A percentile compares a stretch with the other conserved stretches of the same genome.
These are phyloP conservation scores for Caenorhabditis drosophilae DNA, from an alignment of 2,888 invertebrate species.

Conservation along the genomic window DNA sequence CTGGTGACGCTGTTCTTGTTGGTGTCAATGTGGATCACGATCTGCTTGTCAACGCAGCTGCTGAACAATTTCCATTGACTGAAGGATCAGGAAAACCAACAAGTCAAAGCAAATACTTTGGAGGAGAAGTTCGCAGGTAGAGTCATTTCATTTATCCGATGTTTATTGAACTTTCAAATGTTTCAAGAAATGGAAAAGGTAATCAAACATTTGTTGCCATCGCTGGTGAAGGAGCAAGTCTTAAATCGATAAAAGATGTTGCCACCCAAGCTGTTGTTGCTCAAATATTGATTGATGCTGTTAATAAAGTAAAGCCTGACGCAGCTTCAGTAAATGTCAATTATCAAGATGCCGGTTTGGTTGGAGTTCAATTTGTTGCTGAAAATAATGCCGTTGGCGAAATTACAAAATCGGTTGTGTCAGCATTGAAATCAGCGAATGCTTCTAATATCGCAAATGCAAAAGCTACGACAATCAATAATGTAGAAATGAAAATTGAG, in stretches of 20 bases:
- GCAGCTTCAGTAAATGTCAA: slow-evolving; percentile 51
- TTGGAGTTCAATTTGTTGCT: slow-evolving; percentile 43
- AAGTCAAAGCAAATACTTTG: slow-evolving; percentile 49
- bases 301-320: slow-evolving; percentile 40
- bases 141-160: slow-evolving; percentile 4
- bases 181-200: slow-evolving; percentile 21
- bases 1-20: slow-evolving; percentile 79
- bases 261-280: slow-evolving; percentile 60
- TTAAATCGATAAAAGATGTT: slow-evolving; percentile 53
- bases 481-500: slow-evolving; percentile 6
- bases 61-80: slow-evolving; percentile 56
- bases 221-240: slow-evolving; percentile 58
- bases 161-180: not conserved
- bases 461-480: slow-evolving; percentile 24
- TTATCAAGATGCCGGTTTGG: slow-evolving; percentile 55
- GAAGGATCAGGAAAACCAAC: slow-evolving; percentile 45
- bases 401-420: slow-evolving; percentile 21
- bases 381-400: slow-evolving; percentile 13
- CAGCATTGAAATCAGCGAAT: slow-evolving; percentile 38
- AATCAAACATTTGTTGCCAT: slow-evolving; percentile 57
- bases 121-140: slow-evolving; percentile 50
- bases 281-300: slow-evolving; percentile 46
- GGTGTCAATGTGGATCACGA: slow-evolving; percentile 81
- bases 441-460: slow-evolving; percentile 26
- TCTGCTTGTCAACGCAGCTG: slow-evolving; percentile 74